Evolutionary conservation across 2,888 invertebrate species (phyloP).

Genomic region (Octonoba sinensis): DNA sequence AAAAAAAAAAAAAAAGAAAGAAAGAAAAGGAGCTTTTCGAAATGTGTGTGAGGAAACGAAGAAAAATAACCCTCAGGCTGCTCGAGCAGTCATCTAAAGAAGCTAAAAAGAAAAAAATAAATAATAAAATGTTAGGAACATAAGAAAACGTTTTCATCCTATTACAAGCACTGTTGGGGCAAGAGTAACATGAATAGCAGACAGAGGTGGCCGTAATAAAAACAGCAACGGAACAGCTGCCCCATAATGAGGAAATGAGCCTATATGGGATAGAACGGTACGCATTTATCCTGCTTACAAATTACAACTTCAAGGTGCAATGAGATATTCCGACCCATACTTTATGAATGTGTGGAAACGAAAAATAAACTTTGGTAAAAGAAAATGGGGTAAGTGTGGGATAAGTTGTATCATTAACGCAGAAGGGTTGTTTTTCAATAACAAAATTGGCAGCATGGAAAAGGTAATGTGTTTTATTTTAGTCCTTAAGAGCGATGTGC

Average conservation of each 20-base stretch:
- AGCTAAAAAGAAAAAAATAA: slow-evolving; percentile 6
- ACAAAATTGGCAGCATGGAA: too few species aligned
- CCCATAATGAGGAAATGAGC: slow-evolving; percentile 23
- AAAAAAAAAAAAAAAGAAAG: background rate
- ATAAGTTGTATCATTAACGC: slow-evolving; percentile 4
- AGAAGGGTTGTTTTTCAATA: background rate
- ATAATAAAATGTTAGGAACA: slow-evolving; percentile 12
- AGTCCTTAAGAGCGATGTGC: too few species aligned
- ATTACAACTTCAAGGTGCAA: slow-evolving; percentile 10
- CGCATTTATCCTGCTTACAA: slow-evolving; percentile 11
- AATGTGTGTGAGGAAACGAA: slow-evolving; percentile 10
- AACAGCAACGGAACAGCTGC: slow-evolving; percentile 36
- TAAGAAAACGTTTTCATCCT: slow-evolving; percentile 54
- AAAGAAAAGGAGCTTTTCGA: background rate
- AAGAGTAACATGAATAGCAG: slow-evolving; percentile 11
- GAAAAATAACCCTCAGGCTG: slow-evolving; percentile 27
- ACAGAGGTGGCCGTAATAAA: slow-evolving; percentile 38
- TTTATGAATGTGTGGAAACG: slow-evolving; percentile 12
- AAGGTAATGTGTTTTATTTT: too few species aligned
- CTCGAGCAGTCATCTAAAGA: slow-evolving; percentile 32
- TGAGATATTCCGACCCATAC: slow-evolving; percentile 8
- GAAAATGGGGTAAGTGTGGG: slow-evolving; percentile 7
- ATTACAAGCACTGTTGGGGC: slow-evolving; percentile 27
- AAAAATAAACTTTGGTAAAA: background rate
- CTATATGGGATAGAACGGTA: background rate